Percentiles rank a stretch among this genome's conserved stretches.
phyloP scores from a whole-genome alignment of 2,113 vertebrate species.

The Platycercus adscitus region DNA sequence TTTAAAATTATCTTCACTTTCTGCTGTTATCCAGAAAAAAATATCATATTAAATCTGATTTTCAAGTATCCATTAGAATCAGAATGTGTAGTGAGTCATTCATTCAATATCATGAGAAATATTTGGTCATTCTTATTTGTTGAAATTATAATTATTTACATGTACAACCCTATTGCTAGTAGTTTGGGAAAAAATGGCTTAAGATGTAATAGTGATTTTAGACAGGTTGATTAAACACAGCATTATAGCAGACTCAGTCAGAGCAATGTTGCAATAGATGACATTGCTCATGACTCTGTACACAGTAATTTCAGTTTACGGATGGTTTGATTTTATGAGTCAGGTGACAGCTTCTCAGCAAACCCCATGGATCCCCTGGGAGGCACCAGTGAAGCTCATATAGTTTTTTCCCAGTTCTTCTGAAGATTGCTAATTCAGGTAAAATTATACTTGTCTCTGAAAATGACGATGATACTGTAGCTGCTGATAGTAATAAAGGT shows the following conservation, averaged over 20 bases:
- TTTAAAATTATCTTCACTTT: not conserved
- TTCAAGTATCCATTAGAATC: not conserved
- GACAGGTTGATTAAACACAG: not conserved
- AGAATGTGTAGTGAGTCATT: not conserved
- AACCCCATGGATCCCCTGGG: no score
- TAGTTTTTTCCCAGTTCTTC: no score
- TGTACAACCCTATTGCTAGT: not conserved
- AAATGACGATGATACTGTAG: no score
- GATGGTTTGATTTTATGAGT: not conserved
- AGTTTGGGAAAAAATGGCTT: not conserved
- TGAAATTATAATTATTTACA: not conserved
- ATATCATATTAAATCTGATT: not conserved
- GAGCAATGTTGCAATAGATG: not conserved
- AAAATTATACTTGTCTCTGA: no score
- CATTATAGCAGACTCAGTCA: not conserved
- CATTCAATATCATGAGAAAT: not conserved
- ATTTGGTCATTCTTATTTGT: not conserved
- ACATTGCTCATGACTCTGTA: not conserved
- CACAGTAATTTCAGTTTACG: not conserved
- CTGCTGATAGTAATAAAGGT: no score
- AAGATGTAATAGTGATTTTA: not conserved
- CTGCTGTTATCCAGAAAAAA: not conserved
- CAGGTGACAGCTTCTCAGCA: not conserved
- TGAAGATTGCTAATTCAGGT: no score
- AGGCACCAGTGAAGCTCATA: no score